Percentiles rank a stretch among this genome's conserved stretches.
Conservation (phyloP, 2,797 vertebrate genomes). For the Ctenosaura bakeri region DNA sequence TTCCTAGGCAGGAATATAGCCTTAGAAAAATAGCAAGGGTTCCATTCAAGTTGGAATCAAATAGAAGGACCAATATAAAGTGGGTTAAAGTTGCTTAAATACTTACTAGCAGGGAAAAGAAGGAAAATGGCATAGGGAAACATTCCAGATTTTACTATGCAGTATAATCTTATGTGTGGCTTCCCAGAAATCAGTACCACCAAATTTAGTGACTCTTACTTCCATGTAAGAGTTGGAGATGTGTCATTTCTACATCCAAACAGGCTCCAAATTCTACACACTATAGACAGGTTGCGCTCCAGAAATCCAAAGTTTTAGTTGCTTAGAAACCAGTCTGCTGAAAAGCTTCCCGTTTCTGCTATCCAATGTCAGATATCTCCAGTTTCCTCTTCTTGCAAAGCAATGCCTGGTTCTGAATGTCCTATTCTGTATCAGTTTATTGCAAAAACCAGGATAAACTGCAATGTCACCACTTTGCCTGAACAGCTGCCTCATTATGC, state of each 20-base stretch:
- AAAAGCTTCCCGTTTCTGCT: neutral
- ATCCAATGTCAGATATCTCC: neutral
- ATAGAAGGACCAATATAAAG: constrained; percentile 56
- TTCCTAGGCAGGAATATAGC: constrained; percentile 75
- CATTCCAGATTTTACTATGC: neutral
- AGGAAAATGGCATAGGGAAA: neutral
- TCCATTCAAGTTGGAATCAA: constrained; percentile 70
- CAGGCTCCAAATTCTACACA: neutral
- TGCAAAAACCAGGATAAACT: neutral
- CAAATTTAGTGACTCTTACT: too few relatives aligned
- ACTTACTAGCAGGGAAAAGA: neutral
- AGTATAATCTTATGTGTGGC: neutral
- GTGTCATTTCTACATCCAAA: too few relatives aligned
- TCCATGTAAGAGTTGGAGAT: neutral
- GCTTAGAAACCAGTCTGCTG: neutral
- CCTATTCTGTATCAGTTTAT: neutral
- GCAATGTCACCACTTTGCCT: neutral
- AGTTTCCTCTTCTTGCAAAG: neutral
- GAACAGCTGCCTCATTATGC: neutral
- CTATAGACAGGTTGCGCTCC: neutral
- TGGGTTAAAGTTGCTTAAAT: constrained; percentile 52
- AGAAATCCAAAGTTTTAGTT: neutral
- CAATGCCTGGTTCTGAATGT: neutral
- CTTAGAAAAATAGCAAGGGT: constrained; percentile 66
- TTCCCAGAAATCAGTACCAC: too few relatives aligned